Evolutionary conservation across 1,140 invertebrate genomes (phyloP).

Genomic region (Manduca sexta): DNA sequence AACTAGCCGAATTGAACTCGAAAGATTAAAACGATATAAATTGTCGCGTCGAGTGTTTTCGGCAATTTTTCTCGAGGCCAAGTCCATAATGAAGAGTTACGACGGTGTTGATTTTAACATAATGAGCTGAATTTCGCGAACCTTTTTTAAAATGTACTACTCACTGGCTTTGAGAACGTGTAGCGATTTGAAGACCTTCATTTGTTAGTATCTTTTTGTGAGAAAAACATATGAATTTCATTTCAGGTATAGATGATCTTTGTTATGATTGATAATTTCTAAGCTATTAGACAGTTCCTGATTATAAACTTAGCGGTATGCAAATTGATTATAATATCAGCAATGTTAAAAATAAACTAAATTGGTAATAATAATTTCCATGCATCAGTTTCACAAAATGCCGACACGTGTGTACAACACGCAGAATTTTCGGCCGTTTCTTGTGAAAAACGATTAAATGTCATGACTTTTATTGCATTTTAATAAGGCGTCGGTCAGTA

Average conservation of each 20-base stretch:
- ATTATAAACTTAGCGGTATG: no score
- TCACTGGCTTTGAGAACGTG: slow-evolving; percentile 2
- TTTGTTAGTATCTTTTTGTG: no score
- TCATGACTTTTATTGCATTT: slow-evolving; percentile 34
- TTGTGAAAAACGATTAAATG: slow-evolving; percentile 29
- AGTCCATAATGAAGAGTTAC: slow-evolving; percentile 41
- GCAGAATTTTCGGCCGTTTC: slow-evolving; percentile 17
- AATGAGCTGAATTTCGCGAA: slow-evolving; percentile 40
- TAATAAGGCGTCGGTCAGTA: slow-evolving; percentile 25
- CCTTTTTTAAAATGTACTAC: slow-evolving; percentile 15
- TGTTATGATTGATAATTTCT: no score
- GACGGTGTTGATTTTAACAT: slow-evolving; percentile 46
- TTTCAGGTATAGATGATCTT: no score
- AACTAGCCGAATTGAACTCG: slow-evolving; percentile 19
- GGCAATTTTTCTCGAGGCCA: slow-evolving; percentile 20
- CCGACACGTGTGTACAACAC: not conserved
- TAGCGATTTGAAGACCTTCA: no score
- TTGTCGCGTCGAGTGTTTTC: slow-evolving; percentile 27
- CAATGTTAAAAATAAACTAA: no score
- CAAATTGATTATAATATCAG: no score
- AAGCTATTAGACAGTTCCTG: no score
- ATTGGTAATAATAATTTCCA: no score
- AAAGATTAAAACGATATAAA: slow-evolving; percentile 34
- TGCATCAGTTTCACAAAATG: not conserved
- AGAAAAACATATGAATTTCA: no score